Base-by-base conservation (phyloP, 2,888 invertebrate species). In the Lasioglossum oenotherae region DNA sequence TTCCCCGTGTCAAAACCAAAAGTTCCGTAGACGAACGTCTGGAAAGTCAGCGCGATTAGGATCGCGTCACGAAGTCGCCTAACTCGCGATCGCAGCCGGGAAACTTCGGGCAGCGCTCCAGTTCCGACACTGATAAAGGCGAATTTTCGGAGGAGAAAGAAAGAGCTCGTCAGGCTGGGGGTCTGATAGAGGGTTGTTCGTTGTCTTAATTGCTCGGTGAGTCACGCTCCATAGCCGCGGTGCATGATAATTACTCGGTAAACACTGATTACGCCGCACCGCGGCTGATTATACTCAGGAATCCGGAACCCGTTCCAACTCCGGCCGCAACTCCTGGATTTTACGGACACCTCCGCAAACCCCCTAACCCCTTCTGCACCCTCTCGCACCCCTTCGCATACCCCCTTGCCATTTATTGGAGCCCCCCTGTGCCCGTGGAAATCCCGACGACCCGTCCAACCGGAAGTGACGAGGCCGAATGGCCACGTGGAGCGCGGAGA, bases 401-500 rank as follows among this genome's bases (percentile, higher is more conserved):
- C 4, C 27, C 60, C 27, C 14, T 14, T 16, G 2, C 27, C 60
- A 60, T 27, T 27, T 14, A 60, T 60, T 16, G 27, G 14, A 16
- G 27, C n/a, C 60, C 60, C 8, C 60, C 35, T 49, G 31, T 38
- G 27, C 60, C 6, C 83, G 74, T 76, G 78, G 88, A 92, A 93
- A 93, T 92, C 92, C 86, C 90, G 82, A 60, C 82, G 81, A 90
- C 76, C 85, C 88, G 87, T 71, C 86, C 82, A 80, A 75, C 86
- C 89, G 92, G 91, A 93, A 93, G 92, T 91, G 93, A 93, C 91
- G 89, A 87, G 80, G 79, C 88, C 87, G 92, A 85, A 91, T 82
- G 84, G 84, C 84, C 85, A 35, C 64, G 60, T 60, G 8, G 78
- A 74, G 77, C 67, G 31, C 27, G 16, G 71, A 57, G 91, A 35